Base-by-base conservation (phyloP, 1,140 invertebrate genomes). In the Cylas formicarius region DNA sequence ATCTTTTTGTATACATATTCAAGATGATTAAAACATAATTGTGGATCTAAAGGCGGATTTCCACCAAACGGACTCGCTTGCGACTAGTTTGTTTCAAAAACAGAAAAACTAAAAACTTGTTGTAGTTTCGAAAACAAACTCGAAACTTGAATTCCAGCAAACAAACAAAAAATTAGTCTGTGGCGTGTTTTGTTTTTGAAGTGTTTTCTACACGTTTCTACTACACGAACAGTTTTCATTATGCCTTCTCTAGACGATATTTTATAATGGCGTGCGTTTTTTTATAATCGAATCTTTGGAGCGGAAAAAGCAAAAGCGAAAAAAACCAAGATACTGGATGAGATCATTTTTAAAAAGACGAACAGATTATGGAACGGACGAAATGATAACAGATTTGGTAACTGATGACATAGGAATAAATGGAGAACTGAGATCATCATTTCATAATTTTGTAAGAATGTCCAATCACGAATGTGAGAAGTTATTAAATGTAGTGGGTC, bases 241-340 rank as follows among this genome's bases (percentile, higher is more conserved):
- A 36, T 36, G 10, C 18, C 34, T 36, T 36, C 6, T 36, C 34
- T 36, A 36, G 34, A 36, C 18, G 14, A 36, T 36, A 17, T 36
- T 18, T 36, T 36, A 7, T 21, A 21, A 36, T n/a, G n/a, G n/a
- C n/a, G n/a, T n/a, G n/a, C n/a, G n/a, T n/a, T n/a, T 16, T 36
- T 4, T 36, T 4, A 21, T 36, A 16, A n/a, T 35, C 11, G 13
- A 36, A 36, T 36, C 34, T 36, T 10, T 36, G 20, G 17, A 18
- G 34, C 19, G 3, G 18, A 36, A n/a, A n/a, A n/a, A 17, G 7
- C 11, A 9, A 1, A 36, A 36, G 10, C 11, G 19, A 35, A 36
- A 36, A 36, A 36, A 5, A 36, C 19, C 5, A 36, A 20, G 14
- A 22, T 36, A 36, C 10, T 8, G 16, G n/a, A n/a, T n/a, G n/a